These are phyloP conservation scores for Sarcophaga rosellei DNA, from an alignment of 2,888 invertebrate species.

Conservation along the genomic window DNA sequence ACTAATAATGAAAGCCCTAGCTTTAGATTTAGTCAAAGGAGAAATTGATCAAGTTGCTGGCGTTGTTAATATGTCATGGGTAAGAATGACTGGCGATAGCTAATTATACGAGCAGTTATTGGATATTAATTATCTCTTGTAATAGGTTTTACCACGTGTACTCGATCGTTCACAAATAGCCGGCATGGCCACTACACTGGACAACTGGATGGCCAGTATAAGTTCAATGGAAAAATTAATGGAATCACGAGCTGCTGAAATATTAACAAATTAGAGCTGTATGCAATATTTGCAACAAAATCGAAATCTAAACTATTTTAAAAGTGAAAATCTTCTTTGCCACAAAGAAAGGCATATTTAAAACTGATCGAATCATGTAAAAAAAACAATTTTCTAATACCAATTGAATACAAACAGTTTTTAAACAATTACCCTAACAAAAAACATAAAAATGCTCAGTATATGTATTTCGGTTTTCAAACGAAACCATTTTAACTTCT, in stretches of 20 bases:
- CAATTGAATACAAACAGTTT: too few relatives aligned
- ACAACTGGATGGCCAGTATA: conserved; percentile 81
- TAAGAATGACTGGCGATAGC: conserved; percentile 63
- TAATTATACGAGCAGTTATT: neutral
- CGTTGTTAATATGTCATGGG: conserved; percentile 88
- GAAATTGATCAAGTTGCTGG: conserved; percentile 94
- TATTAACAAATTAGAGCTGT: conserved; percentile 79
- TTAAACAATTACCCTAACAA: too few relatives aligned
- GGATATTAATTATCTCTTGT: conserved; percentile 5
- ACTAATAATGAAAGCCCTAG: conserved; percentile 98
- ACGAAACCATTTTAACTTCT: too few relatives aligned
- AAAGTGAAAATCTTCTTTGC: too few relatives aligned
- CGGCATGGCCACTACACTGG: conserved; percentile 80
- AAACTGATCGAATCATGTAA: too few relatives aligned
- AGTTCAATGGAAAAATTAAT: conserved; percentile 81
- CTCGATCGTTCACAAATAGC: conserved; percentile 83
- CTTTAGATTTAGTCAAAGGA: conserved; percentile 95
- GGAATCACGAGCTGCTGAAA: conserved; percentile 81
- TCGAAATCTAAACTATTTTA: conserved; percentile 16
- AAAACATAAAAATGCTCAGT: too few relatives aligned
- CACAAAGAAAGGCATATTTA: too few relatives aligned
- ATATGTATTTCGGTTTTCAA: too few relatives aligned
- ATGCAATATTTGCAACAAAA: conserved; percentile 36
- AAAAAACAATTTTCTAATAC: too few relatives aligned
- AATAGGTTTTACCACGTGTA: conserved; percentile 87